Conservation (phyloP, 2,888 invertebrate species). For the Yponomeuta malinellus region DNA sequence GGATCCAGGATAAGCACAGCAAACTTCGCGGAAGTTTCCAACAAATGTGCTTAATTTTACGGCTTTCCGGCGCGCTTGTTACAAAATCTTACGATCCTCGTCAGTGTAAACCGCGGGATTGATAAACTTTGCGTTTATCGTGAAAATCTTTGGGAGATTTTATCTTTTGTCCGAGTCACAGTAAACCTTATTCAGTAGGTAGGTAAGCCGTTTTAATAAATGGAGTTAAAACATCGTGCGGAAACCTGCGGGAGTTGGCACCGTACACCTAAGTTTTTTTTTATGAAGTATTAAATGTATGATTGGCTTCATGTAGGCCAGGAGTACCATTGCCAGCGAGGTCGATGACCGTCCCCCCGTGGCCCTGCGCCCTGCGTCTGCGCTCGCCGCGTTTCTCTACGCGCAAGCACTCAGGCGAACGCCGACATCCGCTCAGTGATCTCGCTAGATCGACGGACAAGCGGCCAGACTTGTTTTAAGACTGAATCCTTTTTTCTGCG, state of each 20-base stretch:
- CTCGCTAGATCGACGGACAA: conserved; percentile 20
- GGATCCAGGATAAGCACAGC: conserved; percentile 37
- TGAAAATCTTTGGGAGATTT: not conserved
- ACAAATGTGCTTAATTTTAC: conserved; percentile 60
- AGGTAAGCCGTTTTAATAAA: not conserved
- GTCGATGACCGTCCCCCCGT: conserved; percentile 52
- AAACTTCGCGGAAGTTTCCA: conserved; percentile 54
- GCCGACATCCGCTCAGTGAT: conserved; percentile 39
- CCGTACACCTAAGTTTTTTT: too few species aligned
- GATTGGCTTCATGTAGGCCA: conserved; percentile 53
- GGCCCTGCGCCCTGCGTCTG: conserved; percentile 33
- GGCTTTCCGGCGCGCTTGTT: conserved; percentile 39
- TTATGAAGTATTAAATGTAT: not conserved
- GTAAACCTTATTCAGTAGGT: not conserved
- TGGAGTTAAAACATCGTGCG: not conserved
- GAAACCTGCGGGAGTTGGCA: too few species aligned
- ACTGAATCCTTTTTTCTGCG: conserved; percentile 14
- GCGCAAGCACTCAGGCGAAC: conserved; percentile 57
- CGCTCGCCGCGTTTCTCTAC: conserved; percentile 30
- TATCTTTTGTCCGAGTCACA: not conserved
- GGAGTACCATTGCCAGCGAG: conserved; percentile 62
- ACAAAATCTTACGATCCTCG: conserved; percentile 4
- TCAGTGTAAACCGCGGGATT: not conserved
- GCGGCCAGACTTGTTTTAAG: conserved; percentile 14
- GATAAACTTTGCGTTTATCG: not conserved